These are phyloP conservation scores for Ooceraea biroi DNA, from an alignment of 1,140 invertebrate genomes.

Conservation along the genomic window DNA sequence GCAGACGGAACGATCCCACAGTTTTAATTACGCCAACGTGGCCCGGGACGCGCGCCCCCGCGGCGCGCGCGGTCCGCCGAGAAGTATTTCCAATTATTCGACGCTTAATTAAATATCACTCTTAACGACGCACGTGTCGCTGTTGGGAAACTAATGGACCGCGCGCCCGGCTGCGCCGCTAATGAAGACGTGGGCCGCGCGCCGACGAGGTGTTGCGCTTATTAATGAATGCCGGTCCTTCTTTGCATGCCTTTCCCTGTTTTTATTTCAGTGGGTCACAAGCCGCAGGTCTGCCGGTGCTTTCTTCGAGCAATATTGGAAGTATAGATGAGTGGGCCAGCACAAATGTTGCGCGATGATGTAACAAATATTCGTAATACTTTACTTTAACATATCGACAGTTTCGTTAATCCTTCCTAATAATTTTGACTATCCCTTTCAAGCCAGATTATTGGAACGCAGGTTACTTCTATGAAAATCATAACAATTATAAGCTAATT, in stretches of 20 bases:
- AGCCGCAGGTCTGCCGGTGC: too few relatives aligned
- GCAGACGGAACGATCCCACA: constrained; percentile 74
- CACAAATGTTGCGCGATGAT: not conserved
- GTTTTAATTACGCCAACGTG: constrained; percentile 74
- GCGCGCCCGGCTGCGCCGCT: constrained; percentile 44
- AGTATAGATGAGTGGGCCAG: not conserved
- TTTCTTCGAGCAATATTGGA: not conserved
- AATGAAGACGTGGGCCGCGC: constrained; percentile 73
- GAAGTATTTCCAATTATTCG: constrained; percentile 74
- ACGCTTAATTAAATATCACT: constrained; percentile 74
- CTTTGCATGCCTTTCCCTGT: constrained; percentile 22
- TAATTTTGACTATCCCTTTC: too few relatives aligned
- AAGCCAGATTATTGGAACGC: too few relatives aligned
- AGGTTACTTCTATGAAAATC: too few relatives aligned
- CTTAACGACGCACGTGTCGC: constrained; percentile 68
- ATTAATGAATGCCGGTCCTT: constrained; percentile 65
- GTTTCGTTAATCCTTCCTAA: too few relatives aligned
- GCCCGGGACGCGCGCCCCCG: constrained; percentile 59
- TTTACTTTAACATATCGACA: not conserved
- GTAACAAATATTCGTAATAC: constrained; percentile 1
- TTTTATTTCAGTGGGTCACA: constrained; percentile 28
- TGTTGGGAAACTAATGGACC: constrained; percentile 68
- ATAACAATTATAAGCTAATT: too few relatives aligned
- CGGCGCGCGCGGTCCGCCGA: constrained; percentile 29
- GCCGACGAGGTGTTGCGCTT: constrained; percentile 69